These are phyloP conservation scores for Lontra canadensis DNA, from an alignment of 2,113 vertebrate genomes.

Conservation along the genomic window DNA sequence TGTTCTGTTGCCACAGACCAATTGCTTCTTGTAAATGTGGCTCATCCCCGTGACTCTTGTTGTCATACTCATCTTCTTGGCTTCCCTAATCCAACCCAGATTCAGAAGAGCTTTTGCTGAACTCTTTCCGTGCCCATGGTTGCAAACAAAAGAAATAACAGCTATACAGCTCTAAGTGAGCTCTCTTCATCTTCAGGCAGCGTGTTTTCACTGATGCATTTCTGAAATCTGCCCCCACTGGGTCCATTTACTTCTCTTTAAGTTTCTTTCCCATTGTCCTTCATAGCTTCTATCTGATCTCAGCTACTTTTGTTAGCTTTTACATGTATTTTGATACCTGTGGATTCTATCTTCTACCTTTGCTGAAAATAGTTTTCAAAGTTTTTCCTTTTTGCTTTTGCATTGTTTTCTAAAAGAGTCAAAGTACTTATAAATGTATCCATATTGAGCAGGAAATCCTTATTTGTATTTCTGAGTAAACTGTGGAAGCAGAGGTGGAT, in stretches of 20 bases:
- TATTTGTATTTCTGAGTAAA: neutral
- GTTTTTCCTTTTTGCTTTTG: neutral
- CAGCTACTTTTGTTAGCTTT: neutral
- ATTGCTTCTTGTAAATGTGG: neutral
- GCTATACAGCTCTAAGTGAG: neutral
- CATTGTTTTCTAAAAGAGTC: neutral
- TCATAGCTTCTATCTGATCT: neutral
- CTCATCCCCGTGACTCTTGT: neutral
- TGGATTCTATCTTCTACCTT: neutral
- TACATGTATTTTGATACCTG: neutral
- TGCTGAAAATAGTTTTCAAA: neutral
- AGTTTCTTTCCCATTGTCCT: neutral
- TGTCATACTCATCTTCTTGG: neutral
- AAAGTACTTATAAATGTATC: neutral
- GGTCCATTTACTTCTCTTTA: neutral
- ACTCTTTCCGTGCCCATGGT: neutral
- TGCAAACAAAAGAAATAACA: neutral
- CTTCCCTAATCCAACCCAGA: neutral
- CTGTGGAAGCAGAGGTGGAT: neutral
- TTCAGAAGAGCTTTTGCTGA: neutral
- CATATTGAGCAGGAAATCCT: neutral
- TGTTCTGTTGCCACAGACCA: neutral
- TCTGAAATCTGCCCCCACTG: neutral
- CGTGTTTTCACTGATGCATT: neutral
- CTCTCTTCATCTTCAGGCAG: neutral